Percentiles rank a stretch among this genome's conserved stretches.
These are phyloP conservation scores for Macrobrachium nipponense DNA, from an alignment of 1,140 invertebrate species.

Conservation along the genomic window DNA sequence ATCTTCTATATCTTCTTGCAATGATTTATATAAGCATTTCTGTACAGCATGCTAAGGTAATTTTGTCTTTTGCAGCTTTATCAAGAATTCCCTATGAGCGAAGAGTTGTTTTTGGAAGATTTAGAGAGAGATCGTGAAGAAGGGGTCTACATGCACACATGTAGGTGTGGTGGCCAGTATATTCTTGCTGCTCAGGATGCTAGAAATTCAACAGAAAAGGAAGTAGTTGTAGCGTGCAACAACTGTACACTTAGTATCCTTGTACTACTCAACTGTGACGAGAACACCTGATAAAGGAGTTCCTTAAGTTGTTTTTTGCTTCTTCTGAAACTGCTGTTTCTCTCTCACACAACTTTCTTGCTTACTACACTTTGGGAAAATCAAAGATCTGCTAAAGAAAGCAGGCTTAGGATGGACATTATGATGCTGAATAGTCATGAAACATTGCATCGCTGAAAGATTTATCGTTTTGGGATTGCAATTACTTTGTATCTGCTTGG, in stretches of 20 bases:
- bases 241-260: slow-evolving; percentile 62
- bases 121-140: slow-evolving; percentile 53
- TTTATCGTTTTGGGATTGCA: too few species aligned
- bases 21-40: too few species aligned
- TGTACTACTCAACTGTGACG: slow-evolving; percentile 60
- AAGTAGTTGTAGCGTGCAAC: slow-evolving; percentile 63
- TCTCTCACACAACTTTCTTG: slow-evolving; percentile 17
- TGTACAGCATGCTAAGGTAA: background rate
- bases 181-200: slow-evolving; percentile 54
- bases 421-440: too few species aligned
- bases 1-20: too few species aligned
- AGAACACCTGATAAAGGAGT: slow-evolving; percentile 51
- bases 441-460: too few species aligned
- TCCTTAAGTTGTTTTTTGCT: slow-evolving; percentile 26
- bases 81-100: slow-evolving; percentile 62
- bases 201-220: slow-evolving; percentile 54
- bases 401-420: too few species aligned
- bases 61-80: slow-evolving; percentile 46
- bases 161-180: slow-evolving; percentile 62
- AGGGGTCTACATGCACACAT: slow-evolving; percentile 50
- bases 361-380: slow-evolving; percentile 19
- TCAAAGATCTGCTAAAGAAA: too few species aligned
- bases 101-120: slow-evolving; percentile 62
- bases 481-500: too few species aligned
- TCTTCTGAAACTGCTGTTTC: slow-evolving; percentile 9